Percentiles rank a stretch among this genome's conserved stretches.
These are phyloP conservation scores for Dicyrtoma fusca DNA, from an alignment of 2,888 invertebrate species.

Conservation along the genomic window DNA sequence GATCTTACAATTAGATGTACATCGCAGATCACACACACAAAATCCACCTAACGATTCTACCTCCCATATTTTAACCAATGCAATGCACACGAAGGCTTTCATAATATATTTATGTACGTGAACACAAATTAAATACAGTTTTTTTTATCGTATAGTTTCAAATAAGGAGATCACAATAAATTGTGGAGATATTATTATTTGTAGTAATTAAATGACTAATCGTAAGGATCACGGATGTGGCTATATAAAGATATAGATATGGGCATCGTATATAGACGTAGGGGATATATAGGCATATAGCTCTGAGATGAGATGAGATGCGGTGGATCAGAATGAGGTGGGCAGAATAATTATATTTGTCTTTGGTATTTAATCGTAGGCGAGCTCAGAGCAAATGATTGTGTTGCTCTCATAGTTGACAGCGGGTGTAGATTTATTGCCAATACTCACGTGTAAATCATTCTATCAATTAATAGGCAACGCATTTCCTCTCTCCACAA, in stretches of 20 bases:
- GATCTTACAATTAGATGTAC: too few relatives aligned
- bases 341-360: not conserved
- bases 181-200: too few relatives aligned
- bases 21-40: too few relatives aligned
- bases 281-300: not conserved
- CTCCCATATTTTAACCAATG: too few relatives aligned
- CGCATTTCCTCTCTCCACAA: not conserved
- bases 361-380: not conserved
- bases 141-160: too few relatives aligned
- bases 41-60: too few relatives aligned
- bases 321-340: not conserved
- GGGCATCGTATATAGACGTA: not conserved
- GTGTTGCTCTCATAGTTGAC: slow-evolving; percentile 23
- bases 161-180: too few relatives aligned
- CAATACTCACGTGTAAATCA: slow-evolving; percentile 46
- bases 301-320: not conserved
- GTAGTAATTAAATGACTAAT: too few relatives aligned
- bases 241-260: not conserved
- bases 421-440: slow-evolving; percentile 49
- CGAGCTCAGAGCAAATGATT: not conserved
- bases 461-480: slow-evolving; percentile 44
- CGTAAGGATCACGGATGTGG: not conserved
- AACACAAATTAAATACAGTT: too few relatives aligned
- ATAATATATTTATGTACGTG: too few relatives aligned
- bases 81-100: too few relatives aligned